A percentile compares a stretch with the other conserved stretches of the same genome.
Evolutionary conservation across 2,888 invertebrate genomes (phyloP).

Genomic region (Ernsta delagoae): DNA sequence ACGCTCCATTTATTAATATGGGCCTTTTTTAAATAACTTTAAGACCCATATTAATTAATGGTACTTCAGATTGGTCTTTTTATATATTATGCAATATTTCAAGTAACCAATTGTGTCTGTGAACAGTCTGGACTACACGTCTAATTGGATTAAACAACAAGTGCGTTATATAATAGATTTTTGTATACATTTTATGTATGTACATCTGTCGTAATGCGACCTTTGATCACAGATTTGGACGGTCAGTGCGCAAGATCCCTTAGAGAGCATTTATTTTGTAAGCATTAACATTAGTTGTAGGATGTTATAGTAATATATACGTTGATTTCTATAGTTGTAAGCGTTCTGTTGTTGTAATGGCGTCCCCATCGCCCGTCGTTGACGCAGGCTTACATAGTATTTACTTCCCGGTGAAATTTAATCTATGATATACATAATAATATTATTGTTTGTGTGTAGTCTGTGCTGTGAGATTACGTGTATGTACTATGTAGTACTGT

Average conservation of each 20-base stretch:
- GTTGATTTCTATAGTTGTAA: slow-evolving; percentile 81
- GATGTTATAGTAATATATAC: slow-evolving; percentile 83
- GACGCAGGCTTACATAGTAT: slow-evolving; percentile 48
- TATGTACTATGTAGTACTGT: not conserved
- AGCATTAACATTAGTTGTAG: slow-evolving; percentile 78
- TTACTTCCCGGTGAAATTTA: slow-evolving; percentile 53
- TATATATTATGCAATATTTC: too few relatives aligned
- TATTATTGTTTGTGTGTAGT: slow-evolving; percentile 34
- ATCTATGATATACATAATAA: slow-evolving; percentile 11
- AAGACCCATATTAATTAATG: too few relatives aligned
- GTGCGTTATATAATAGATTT: too few relatives aligned
- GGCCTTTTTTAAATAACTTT: too few relatives aligned
- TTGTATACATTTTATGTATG: too few relatives aligned
- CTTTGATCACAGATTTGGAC: too few relatives aligned
- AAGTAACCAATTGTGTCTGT: too few relatives aligned
- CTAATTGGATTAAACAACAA: too few relatives aligned
- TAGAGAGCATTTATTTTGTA: slow-evolving; percentile 82
- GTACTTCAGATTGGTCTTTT: too few relatives aligned
- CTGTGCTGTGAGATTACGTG: slow-evolving; percentile 27
- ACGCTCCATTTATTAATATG: too few relatives aligned
- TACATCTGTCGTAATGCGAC: too few relatives aligned
- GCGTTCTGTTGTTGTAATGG: slow-evolving; percentile 64
- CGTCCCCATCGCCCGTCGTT: slow-evolving; percentile 53
- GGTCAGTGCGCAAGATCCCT: slow-evolving; percentile 27
- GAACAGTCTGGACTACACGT: too few relatives aligned